Evolutionary conservation across 2,113 vertebrate genomes (phyloP).

Genomic region (Neopipo cinnamomea): DNA sequence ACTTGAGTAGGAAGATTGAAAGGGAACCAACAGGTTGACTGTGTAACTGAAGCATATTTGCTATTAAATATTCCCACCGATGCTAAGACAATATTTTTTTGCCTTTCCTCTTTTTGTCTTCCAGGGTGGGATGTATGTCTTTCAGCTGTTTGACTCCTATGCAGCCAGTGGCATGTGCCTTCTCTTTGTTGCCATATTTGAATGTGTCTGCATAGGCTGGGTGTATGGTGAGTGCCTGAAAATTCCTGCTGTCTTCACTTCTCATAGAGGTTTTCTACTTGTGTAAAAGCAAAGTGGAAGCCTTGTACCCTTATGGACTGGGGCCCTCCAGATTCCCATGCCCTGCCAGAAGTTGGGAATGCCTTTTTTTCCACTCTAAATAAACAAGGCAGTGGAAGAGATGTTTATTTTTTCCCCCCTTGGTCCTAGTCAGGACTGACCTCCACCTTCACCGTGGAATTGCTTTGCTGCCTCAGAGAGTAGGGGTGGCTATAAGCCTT

Average conservation of each 20-base stretch:
- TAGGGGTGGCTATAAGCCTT: background rate
- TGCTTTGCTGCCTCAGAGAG: background rate
- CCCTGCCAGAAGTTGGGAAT: background rate
- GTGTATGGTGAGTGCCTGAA: conserved; percentile 87
- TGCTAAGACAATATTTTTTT: background rate
- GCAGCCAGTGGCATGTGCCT: conserved; percentile 98
- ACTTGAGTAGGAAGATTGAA: background rate
- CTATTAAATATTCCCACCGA: background rate
- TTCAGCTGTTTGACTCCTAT: conserved; percentile 96
- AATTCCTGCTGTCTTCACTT: background rate
- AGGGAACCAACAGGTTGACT: background rate
- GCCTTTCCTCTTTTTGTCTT: background rate
- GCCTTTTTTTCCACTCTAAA: background rate
- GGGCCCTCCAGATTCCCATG: background rate
- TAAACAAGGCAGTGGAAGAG: background rate
- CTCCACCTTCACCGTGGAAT: background rate
- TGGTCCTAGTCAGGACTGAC: background rate
- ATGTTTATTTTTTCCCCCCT: background rate
- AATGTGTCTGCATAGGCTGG: conserved; percentile 97
- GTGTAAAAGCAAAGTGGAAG: background rate
- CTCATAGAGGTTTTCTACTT: background rate
- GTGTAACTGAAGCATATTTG: background rate
- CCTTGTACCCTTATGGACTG: background rate
- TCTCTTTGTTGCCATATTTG: conserved; percentile 97
- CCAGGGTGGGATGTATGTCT: conserved; percentile 98